Base-by-base conservation (phyloP, 1,140 invertebrate species). In the Sinella curviseta region DNA sequence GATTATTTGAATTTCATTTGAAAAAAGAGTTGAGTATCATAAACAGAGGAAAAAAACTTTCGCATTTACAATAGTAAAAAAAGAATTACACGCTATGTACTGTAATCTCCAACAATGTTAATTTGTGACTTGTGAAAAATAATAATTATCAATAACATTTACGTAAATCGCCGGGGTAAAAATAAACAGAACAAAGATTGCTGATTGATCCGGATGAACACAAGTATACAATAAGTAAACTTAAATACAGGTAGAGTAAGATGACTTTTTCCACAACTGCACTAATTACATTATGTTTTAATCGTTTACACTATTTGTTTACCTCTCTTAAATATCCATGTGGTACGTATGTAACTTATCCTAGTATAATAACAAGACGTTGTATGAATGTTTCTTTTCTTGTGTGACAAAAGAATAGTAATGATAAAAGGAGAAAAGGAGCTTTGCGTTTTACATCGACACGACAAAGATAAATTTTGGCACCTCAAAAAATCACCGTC, bases 401-500 rank as follows among this genome's bases (percentile, higher is more conserved):
- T n/a, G n/a, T n/a, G n/a, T n/a, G n/a, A n/a, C n/a, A n/a, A n/a
- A n/a, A n/a, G n/a, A n/a, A n/a, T n/a, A n/a, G n/a, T n/a, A n/a
- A n/a, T n/a, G n/a, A n/a, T n/a, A n/a, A n/a, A n/a, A n/a, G n/a
- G n/a, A n/a, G n/a, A n/a, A n/a, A n/a, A n/a, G n/a, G n/a, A n/a
- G n/a, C n/a, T n/a, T n/a, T n/a, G n/a, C n/a, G n/a, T n/a, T n/a
- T n/a, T n/a, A n/a, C n/a, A 60, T 60, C 14, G 24, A 60, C 57
- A n/a, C 24, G 24, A 60, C 57, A 60, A 60, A 60, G 4, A 48
- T 48, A 60, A 14, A 31, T 8, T 70, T 70, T 70, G 65, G 65
- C 65, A 70, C 65, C 65, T 70, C 65, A 70, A 70, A 70, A 70
- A 70, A 70, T 70, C 65, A 70, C 65, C 31, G 16, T 16, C 26